phyloP scores from a whole-genome alignment of 2,113 vertebrate species.

The Rattus norvegicus region DNA sequence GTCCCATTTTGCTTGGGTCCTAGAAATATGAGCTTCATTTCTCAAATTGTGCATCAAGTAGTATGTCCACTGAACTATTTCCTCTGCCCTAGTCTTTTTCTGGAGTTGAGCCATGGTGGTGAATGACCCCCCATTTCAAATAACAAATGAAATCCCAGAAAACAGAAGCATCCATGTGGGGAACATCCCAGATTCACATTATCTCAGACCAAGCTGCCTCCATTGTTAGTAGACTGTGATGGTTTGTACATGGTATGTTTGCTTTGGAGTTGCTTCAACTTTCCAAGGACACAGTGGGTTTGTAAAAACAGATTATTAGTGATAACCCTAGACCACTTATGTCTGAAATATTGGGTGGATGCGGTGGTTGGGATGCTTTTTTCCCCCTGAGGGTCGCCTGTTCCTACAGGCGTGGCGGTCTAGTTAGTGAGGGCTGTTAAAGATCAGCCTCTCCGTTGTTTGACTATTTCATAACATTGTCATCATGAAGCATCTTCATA shows the following conservation, averaged over 20 bases:
- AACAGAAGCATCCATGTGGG: conserved; percentile 15
- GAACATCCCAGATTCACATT: conserved; percentile 79
- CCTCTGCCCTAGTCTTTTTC: not conserved
- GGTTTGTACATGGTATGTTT: conserved; percentile 91
- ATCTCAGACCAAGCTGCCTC: conserved; percentile 83
- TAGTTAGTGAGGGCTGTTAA: conserved; percentile 85
- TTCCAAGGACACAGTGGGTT: conserved; percentile 94
- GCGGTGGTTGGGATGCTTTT: conserved; percentile 80
- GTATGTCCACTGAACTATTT: not conserved
- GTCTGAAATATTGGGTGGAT: conserved; percentile 88
- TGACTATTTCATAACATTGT: conserved; percentile 89
- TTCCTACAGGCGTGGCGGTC: conserved; percentile 85
- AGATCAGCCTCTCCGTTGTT: conserved; percentile 89
- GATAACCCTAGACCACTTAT: conserved; percentile 90
- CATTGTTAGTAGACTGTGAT: conserved; percentile 90
- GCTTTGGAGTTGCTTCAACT: conserved; percentile 92
- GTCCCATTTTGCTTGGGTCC: not conserved
- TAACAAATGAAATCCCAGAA: not conserved
- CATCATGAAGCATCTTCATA: conserved; percentile 90
- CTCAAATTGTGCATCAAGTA: not conserved
- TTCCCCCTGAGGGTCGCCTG: conserved; percentile 84
- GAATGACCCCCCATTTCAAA: conserved; percentile 14
- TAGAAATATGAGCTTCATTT: not conserved
- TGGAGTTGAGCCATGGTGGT: conserved; percentile 5
- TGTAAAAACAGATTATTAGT: conserved; percentile 90